Conservation (phyloP, 2,113 vertebrate species). For the Limnothrissa miodon region DNA sequence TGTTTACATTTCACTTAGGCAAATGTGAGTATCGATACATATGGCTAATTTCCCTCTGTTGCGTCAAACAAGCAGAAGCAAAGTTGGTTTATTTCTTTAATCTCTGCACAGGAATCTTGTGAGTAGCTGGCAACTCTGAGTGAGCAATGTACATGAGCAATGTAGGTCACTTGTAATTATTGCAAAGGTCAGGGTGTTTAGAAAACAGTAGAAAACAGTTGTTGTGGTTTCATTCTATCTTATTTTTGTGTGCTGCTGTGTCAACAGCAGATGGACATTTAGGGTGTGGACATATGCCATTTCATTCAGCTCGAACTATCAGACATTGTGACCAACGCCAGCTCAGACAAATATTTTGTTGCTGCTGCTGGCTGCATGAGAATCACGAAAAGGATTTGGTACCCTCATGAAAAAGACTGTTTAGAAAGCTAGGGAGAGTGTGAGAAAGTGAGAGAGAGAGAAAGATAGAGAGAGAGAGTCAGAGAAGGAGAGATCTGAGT, state of each 20-base stretch:
- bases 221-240: neutral
- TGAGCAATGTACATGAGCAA: neutral
- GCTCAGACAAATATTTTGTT: neutral
- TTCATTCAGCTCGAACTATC: neutral
- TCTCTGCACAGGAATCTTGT: neutral
- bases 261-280: conserved; percentile 4
- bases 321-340: neutral
- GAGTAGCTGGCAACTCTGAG: neutral
- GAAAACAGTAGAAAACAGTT: neutral
- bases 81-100: neutral
- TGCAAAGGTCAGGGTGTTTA: neutral
- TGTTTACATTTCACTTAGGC: too few relatives aligned
- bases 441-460: neutral
- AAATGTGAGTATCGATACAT: neutral
- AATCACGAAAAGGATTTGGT: neutral
- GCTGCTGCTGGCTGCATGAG: neutral
- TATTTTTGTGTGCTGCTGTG: neutral
- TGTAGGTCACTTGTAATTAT: neutral
- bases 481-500: neutral
- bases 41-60: too few relatives aligned
- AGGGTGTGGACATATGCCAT: neutral
- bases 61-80: too few relatives aligned
- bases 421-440: neutral
- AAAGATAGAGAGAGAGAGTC: neutral
- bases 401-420: neutral